Percentiles rank a stretch among this genome's conserved stretches.
These are phyloP conservation scores for Xestobium rufovillosum DNA, from an alignment of 2,888 invertebrate genomes.

Conservation along the genomic window DNA sequence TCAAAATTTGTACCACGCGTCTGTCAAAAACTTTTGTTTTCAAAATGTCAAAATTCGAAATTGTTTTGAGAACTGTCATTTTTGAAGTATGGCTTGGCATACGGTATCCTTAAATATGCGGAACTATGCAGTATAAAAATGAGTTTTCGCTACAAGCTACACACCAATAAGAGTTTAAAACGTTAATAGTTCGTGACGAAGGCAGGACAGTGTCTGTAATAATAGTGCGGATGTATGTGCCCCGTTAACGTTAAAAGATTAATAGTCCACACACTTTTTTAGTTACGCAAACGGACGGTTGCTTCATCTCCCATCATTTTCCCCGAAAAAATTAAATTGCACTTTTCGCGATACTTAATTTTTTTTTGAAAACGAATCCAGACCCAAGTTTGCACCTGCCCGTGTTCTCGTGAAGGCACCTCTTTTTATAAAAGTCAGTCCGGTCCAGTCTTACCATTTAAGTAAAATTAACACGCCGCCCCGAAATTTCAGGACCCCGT, in stretches of 20 bases:
- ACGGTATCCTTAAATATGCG: slow-evolving; percentile 26
- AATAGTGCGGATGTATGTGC: slow-evolving; percentile 34
- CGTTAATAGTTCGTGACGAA: slow-evolving; percentile 36
- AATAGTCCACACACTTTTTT: slow-evolving; percentile 29
- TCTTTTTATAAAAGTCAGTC: slow-evolving; percentile 42
- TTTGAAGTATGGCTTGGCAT: not conserved
- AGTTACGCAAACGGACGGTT: slow-evolving; percentile 35
- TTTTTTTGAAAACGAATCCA: not conserved
- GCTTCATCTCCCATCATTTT: slow-evolving; percentile 33
- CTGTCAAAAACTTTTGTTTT: too few relatives aligned
- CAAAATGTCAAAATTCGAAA: too few relatives aligned
- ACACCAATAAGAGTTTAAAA: slow-evolving; percentile 39
- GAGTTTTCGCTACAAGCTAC: slow-evolving; percentile 40
- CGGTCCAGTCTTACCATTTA: slow-evolving; percentile 44
- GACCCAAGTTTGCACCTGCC: slow-evolving; percentile 37
- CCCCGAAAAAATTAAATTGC: slow-evolving; percentile 33
- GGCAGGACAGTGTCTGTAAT: slow-evolving; percentile 39
- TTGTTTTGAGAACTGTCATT: too few relatives aligned
- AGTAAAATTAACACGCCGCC: too few relatives aligned
- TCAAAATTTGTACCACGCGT: too few relatives aligned
- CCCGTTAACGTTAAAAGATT: slow-evolving; percentile 29
- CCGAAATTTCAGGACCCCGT: too few relatives aligned
- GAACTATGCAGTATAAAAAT: slow-evolving; percentile 43
- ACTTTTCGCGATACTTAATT: too few relatives aligned
- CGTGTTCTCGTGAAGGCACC: slow-evolving; percentile 40